Evolutionary conservation across 2,888 invertebrate species (phyloP), one percentile per base, ranked within the genome.

Genomic region (Serrognathus titanus): DNA sequence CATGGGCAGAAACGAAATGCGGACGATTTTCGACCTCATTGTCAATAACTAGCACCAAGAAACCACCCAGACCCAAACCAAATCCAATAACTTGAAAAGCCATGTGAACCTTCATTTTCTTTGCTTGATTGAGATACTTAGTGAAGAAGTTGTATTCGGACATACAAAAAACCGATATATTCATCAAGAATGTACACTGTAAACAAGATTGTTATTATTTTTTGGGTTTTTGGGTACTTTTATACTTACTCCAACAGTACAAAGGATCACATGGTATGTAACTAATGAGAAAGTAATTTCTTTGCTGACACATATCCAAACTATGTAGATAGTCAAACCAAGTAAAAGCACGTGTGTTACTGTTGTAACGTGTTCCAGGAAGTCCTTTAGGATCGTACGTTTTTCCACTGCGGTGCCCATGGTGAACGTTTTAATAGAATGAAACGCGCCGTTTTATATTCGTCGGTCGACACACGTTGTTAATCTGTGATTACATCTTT

Each of bases 111-210:
- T 66, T 66, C 4, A 74, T 65, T 64, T 69, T 66, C 20, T 57
- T 51, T 8, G 57, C 59, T 31, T 67, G 63, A 9, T 64, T 53
- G 6, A 71, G 60, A 31, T 58, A 63, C 54, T 61, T 65, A 24
- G 66, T 66, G 35, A 75, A 57, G 6, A 71, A 63, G 59, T 75
- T 77, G 55, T 73, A 69, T 53, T 71, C 69, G 36, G 71, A 66
- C 31, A 76, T 61, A 8, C 69, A 58, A 45, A 74, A 60, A 38
- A 76, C 69, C 16, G 71, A 75, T 64, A 76, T 73, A 3, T 70
- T 68, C 73, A 76, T 73, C 31, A 76, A 46, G 5, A 76, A 58
- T 61, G 70, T 65, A 73, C 75, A 76, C 76, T 77, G 55, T 58
- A 76, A 75, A 12, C 61, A 51, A 46, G 16, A 43, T 31, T 7